Evolutionary conservation across 2,888 invertebrate genomes (phyloP), one percentile per base, ranked within the genome.

Genomic region (Cabera pusaria): DNA sequence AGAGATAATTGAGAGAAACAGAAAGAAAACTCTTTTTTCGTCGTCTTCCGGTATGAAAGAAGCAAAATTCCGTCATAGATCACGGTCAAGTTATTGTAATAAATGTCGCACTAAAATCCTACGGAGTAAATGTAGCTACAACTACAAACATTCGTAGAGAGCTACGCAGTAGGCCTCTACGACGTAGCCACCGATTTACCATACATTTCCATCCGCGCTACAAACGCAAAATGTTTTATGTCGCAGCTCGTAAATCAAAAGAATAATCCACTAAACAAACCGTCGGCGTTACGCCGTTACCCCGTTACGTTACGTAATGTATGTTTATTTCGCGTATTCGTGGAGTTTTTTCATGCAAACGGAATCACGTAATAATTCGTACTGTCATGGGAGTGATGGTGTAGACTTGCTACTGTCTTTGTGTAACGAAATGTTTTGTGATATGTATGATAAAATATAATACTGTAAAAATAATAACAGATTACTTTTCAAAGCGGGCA

Each of bases 251-350:
- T 44, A 48, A 41, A 48, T 48, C 44, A 39, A 21, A 35, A 27
- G 19, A 19, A 40, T 43, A 44, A 44, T 48, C 33, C 35, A 31
- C 28, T 33, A 38, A 32, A 42, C 48, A 41, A 41, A 41, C 34
- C 39, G 28, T 19, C 28, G 23, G 8, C 26, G 20, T 14, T 22
- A 17, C 10, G 9, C 20, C 17, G 21, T 22, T 14, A 27, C 35
- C 6, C 22, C 35, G 36, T 36, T 23, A 36, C 18, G 2, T 6
- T 35, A 25, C 5, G 34, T 10, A 32, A 6, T 22, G 14, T 22
- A 21, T 36, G 27, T 21, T 26, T 28, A 9, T 28, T 17, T 36
- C 27, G 12, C 35, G 27, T 22, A 22, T 27, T 7, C 22, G 17
- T 17, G 10, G 17, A 23, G 27, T 22, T 20, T 35, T 33, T 36